Base-by-base conservation (phyloP, 1,140 invertebrate species). In the Cheumatopsyche charites region DNA sequence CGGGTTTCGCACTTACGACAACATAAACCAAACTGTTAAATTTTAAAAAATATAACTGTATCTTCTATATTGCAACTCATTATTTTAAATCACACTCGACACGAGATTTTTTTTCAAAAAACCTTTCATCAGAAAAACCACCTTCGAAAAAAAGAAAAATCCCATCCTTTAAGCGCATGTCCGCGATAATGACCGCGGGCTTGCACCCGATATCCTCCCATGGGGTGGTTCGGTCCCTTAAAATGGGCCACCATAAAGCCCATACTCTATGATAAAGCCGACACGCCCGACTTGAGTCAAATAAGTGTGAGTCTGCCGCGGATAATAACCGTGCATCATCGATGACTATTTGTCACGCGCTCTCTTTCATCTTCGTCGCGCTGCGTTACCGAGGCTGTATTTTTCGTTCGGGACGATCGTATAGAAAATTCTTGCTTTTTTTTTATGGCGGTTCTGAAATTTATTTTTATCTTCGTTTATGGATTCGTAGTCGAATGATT, bases 321-420 rank as follows among this genome's bases (percentile, higher is more conserved):
- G 43, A 66, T 66, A 66, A 66, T 66, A 66, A 66, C 43, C 36
- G 17, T 47, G 21, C 36, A 66, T 66, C 63, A 66, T 66, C 42
- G 55, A 58, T 19, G 23, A 4, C 55, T 25, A 58, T 58, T 58
- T 58, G 55, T 58, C 55, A 58, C 49, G 15, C 15, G 49, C 7
- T 58, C 25, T 58, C 11, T 58, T 55, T 4, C 21, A 7, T 13
- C 2, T 9, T 47, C 13, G 4, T 6, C 55, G 29, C 29, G 29
- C n/a, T n/a, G 15, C 49, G 23, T 52, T 52, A 19, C n/a, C 49
- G 11, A 45, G 2, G n/a, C 11, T 45, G 43, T n/a, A 4, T 4
- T n/a, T n/a, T n/a, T n/a, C n/a, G n/a, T n/a, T n/a, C n/a, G n/a
- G n/a, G n/a, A n/a, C n/a, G n/a, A n/a, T n/a, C n/a, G n/a, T n/a